Percentiles rank a stretch among this genome's conserved stretches.
phyloP scores from a whole-genome alignment of 1,140 invertebrate genomes.

The Bombus balteatus region DNA sequence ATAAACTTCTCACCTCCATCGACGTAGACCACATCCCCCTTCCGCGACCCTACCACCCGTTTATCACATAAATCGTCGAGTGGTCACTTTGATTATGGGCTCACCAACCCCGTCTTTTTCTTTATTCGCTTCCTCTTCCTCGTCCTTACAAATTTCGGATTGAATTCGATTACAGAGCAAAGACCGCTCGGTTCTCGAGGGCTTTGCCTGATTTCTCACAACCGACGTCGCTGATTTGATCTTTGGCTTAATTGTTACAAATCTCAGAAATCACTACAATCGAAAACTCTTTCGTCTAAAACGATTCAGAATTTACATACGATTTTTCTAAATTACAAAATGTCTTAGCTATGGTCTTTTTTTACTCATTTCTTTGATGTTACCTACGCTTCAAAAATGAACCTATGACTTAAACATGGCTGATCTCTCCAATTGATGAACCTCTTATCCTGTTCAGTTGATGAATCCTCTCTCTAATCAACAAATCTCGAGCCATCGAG shows the following conservation, averaged over 20 bases:
- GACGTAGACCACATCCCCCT: slow-evolving; percentile 59
- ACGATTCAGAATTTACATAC: too few species aligned
- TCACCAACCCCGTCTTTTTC: slow-evolving; percentile 36
- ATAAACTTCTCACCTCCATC: slow-evolving; percentile 77
- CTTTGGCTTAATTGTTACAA: too few species aligned
- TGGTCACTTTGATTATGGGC: slow-evolving; percentile 75
- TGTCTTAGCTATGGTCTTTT: too few species aligned
- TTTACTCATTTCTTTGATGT: not conserved
- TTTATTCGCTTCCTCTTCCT: slow-evolving; percentile 59
- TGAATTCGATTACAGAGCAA: slow-evolving; percentile 43
- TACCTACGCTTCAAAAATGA: not conserved
- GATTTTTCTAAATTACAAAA: too few species aligned
- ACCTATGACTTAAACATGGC: not conserved
- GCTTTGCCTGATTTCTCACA: not conserved
- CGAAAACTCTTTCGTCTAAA: too few species aligned
- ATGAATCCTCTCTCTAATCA: too few species aligned
- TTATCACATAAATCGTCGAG: slow-evolving; percentile 72
- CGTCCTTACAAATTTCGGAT: slow-evolving; percentile 29
- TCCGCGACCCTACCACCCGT: slow-evolving; percentile 55
- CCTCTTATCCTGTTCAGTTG: too few species aligned
- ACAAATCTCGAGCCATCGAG: too few species aligned
- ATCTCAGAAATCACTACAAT: not conserved
- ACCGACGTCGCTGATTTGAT: not conserved
- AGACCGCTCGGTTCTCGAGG: not conserved
- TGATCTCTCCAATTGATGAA: not conserved